Evolutionary conservation across 2,888 invertebrate genomes (phyloP).

Genomic region (Sinodicranocentrus sp.): DNA sequence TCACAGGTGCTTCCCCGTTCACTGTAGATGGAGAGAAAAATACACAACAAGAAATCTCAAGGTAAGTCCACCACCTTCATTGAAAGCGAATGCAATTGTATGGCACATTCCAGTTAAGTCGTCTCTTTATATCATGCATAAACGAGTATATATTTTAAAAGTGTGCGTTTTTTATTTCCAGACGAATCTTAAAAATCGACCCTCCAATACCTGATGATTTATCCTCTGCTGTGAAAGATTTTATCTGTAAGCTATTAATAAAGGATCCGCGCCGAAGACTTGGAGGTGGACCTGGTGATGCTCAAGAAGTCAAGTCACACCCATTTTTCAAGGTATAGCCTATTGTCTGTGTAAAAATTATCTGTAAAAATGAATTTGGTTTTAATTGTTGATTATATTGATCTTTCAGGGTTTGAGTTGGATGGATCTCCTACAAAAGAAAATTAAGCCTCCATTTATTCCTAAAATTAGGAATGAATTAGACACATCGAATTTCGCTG

Average conservation of each 20-base stretch:
- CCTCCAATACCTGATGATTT: constrained; percentile 93
- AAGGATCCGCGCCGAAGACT: constrained; percentile 94
- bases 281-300: constrained; percentile 91
- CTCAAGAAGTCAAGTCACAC: constrained; percentile 93
- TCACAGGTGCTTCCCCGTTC: constrained; percentile 98
- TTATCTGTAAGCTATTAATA: constrained; percentile 89
- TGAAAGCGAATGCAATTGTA: too few relatives aligned
- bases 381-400: background rate
- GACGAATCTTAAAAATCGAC: constrained; percentile 91
- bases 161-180: too few relatives aligned
- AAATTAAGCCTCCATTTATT: constrained; percentile 91
- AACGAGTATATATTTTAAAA: too few relatives aligned
- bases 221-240: constrained; percentile 86
- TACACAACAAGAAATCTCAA: constrained; percentile 96
- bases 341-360: constrained; percentile 18
- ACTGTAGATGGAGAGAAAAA: constrained; percentile 97
- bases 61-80: constrained; percentile 78
- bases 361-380: constrained; percentile 17
- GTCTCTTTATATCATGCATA: too few relatives aligned
- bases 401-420: constrained; percentile 85
- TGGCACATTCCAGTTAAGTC: too few relatives aligned
- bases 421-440: constrained; percentile 88
- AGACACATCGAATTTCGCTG: constrained; percentile 97
- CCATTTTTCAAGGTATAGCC: constrained; percentile 87
- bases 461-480: constrained; percentile 91